A percentile compares a stretch with the other conserved stretches of the same genome.
These are phyloP conservation scores for Orthonyx spaldingii DNA, from an alignment of 2,113 vertebrate species.

Conservation along the genomic window DNA sequence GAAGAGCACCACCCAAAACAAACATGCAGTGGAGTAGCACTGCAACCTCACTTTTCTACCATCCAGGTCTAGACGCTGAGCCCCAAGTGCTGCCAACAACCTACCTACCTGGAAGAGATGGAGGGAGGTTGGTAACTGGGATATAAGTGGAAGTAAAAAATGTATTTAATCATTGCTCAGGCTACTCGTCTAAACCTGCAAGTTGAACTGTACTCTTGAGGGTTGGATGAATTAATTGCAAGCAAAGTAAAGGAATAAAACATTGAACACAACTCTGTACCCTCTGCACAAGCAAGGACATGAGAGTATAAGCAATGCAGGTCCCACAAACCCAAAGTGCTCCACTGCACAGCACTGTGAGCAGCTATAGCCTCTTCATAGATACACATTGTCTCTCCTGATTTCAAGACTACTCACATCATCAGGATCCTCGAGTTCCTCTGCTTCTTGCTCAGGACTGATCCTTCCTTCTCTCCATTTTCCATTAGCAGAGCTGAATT, in stretches of 20 bases:
- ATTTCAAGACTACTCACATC: slow-evolving; percentile 61
- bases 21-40: not conserved
- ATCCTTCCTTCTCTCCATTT: slow-evolving; percentile 62
- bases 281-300: not conserved
- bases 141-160: not conserved
- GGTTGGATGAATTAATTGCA: not conserved
- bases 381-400: not conserved
- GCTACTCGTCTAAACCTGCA: not conserved
- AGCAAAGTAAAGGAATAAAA: not conserved
- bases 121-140: not conserved
- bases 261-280: not conserved
- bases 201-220: not conserved
- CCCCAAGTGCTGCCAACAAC: not conserved
- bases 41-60: not conserved
- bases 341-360: accelerated
- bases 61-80: not conserved
- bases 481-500: slow-evolving; percentile 59
- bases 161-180: accelerated
- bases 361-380: not conserved
- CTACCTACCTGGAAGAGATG: not conserved
- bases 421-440: slow-evolving; percentile 61
- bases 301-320: not conserved
- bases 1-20: not conserved
- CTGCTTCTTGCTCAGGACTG: slow-evolving; percentile 67
- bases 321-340: not conserved